A percentile compares a stretch with the other conserved stretches of the same genome.
Conservation (phyloP, 2,113 vertebrate species). For the Nothocercus nigrocapillus region DNA sequence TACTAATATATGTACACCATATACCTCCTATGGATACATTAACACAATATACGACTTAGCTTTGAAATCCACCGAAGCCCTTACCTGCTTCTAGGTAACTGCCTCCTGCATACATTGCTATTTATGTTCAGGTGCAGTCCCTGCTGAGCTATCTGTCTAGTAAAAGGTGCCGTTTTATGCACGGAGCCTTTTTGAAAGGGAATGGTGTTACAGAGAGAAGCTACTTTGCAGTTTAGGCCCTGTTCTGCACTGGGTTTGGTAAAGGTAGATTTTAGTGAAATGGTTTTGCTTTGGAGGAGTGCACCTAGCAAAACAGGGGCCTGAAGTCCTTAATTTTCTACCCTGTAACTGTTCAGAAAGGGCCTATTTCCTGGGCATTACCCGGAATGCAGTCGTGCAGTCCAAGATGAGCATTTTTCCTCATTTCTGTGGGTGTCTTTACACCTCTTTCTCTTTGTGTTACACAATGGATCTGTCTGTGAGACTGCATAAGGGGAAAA, state of each 20-base stretch:
- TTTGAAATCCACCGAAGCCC: background rate
- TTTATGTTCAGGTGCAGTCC: fast-evolving
- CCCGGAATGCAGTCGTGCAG: background rate
- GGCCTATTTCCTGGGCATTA: background rate
- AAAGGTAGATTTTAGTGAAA: background rate
- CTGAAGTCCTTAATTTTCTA: background rate
- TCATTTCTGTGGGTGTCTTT: background rate
- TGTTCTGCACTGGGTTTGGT: fast-evolving
- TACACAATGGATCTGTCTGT: background rate
- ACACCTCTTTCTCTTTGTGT: background rate
- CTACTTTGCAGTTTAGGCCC: background rate
- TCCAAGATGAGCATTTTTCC: background rate
- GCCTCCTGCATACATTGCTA: background rate
- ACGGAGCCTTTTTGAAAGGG: background rate
- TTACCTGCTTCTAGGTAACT: background rate
- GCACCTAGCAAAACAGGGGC: background rate
- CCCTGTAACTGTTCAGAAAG: background rate
- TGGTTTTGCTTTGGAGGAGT: background rate
- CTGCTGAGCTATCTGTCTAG: fast-evolving
- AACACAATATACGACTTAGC: fast-evolving
- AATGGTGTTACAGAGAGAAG: background rate
- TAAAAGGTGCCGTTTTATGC: background rate
- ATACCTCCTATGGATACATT: too few species aligned
- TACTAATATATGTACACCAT: background rate
- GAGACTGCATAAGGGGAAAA: background rate